Base-by-base conservation (phyloP, 2,888 invertebrate species). In the Trissoscelio sp. region DNA sequence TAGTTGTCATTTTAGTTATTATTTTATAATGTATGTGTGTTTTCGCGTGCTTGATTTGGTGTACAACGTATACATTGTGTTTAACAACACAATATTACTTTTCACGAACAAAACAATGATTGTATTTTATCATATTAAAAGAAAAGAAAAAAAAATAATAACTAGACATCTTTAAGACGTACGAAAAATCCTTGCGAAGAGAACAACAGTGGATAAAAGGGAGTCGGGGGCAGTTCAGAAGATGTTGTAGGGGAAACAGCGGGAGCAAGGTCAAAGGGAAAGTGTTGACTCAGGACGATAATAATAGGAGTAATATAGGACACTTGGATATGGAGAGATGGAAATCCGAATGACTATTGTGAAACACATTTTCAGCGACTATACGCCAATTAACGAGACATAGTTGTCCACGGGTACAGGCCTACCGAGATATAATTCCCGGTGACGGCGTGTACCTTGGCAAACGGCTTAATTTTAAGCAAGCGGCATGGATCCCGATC, bases 381-480 rank as follows among this genome's bases (percentile, higher is more conserved):
- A 87, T 85, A 87, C 86, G 87, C 84, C 72, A 79, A 85, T 86
- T 83, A 86, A 86, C 85, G 87, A 87, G 86, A 89, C 85, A 86
- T 84, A 86, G 62, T 69, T 84, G 86, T 89, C 84, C 87, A 87
- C 83, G 79, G 70, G 53, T 78, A 88, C 87, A 88, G 87, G 88
- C 88, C 88, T 90, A 88, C 88, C 89, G 88, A 88, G 87, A 88
- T 89, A 89, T 87, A 88, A 88, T 87, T 81, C 88, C 87, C 87
- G 86, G 87, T 86, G 86, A 85, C 85, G 84, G 86, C 87, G 86
- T 87, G 89, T 87, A 88, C 88, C 87, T 89, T 88, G 87, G 88
- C 90, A 88, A 90, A 89, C 89, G 88, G 89, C 88, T 87, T 86
- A 88, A 88, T 87, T 86, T 89, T 87, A 88, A 91, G 90, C 90